A percentile compares a stretch with the other conserved stretches of the same genome.
These are phyloP conservation scores for Anolis carolinensis DNA, from an alignment of 2,113 vertebrate species.

Conservation along the genomic window DNA sequence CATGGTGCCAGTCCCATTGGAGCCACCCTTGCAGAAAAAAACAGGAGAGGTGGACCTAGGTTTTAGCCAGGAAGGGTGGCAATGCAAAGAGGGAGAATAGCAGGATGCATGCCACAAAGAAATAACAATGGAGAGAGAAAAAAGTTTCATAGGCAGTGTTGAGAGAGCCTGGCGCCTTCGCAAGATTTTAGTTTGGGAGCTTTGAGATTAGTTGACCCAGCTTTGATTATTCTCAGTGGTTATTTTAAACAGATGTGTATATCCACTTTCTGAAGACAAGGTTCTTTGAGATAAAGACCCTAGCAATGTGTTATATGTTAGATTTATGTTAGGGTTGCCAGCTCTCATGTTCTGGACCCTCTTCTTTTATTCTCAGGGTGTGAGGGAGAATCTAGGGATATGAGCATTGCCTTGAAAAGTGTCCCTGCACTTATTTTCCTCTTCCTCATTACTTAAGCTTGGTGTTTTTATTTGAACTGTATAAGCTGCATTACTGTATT, in stretches of 20 bases:
- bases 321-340: no score
- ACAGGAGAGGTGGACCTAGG: slow-evolving; percentile 68
- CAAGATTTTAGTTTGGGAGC: slow-evolving; percentile 31
- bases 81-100: slow-evolving; percentile 73
- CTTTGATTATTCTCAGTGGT: slow-evolving; percentile 2
- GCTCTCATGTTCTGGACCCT: no score
- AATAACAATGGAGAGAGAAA: neutral
- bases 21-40: slow-evolving; percentile 49
- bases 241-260: neutral
- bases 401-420: no score
- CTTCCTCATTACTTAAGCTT: no score
- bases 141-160: slow-evolving; percentile 58
- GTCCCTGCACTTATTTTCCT: no score
- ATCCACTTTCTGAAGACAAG: neutral
- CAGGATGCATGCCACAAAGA: slow-evolving; percentile 74
- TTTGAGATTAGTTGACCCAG: neutral
- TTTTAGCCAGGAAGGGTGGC: slow-evolving; percentile 80
- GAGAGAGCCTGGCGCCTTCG: slow-evolving; percentile 31
- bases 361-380: no score
- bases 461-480: no score
- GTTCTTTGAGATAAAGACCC: neutral
- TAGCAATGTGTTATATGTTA: neutral
- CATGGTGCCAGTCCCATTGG: slow-evolving; percentile 8
- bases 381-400: no score
- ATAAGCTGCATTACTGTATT: no score